Base-by-base conservation (phyloP, 2,113 vertebrate genomes). In the Gorsachius goisagi region DNA sequence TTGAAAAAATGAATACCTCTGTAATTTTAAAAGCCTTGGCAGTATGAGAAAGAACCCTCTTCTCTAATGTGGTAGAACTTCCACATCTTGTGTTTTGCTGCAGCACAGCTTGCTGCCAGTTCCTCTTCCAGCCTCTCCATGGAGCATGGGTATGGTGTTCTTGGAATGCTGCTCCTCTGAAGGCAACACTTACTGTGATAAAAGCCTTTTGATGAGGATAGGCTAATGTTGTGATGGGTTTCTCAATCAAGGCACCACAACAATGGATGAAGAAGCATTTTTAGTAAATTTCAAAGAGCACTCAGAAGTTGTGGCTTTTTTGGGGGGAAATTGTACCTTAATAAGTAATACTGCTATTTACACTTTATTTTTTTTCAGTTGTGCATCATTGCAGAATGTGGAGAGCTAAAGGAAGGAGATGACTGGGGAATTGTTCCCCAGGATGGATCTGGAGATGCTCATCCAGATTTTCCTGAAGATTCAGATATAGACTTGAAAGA, bases 401-500 rank as follows among this genome's bases (percentile, higher is more conserved):
- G 99, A 62, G 99, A 99, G 90, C 96, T 99, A 78, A 98, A 98
- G 94, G 98, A 98, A 69, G 98, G 98, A 37, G 99, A 99, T 92
- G 97, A 99, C 3, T 99, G 98, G 98, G 98, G 98, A 45, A 78
- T 97, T 22, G 92, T 96, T 45, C 97, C 98, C 5, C 96, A 85
- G 21, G 99, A 99, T 67, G 99, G 98, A 45, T 98, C 99, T 75
- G 99, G 99, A 33, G 99, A 99, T 88, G 76, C 88, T 91, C 96
- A 99, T 76, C 98, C 99, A 67, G 99, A 99, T 86, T 99, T 99
- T 97, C 99, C 99, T 1, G 99, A 99, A 93, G 99, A 99, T 94
- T 98, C 99, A 1, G 99, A 99, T 62, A 52, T 98, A 37, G 98
- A 99, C 96, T 98, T 99, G 84, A 99, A 98, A 97, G 98, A 99